Evolutionary conservation across 2,113 vertebrate species (phyloP).

Genomic region (Paramormyrops kingsleyae): DNA sequence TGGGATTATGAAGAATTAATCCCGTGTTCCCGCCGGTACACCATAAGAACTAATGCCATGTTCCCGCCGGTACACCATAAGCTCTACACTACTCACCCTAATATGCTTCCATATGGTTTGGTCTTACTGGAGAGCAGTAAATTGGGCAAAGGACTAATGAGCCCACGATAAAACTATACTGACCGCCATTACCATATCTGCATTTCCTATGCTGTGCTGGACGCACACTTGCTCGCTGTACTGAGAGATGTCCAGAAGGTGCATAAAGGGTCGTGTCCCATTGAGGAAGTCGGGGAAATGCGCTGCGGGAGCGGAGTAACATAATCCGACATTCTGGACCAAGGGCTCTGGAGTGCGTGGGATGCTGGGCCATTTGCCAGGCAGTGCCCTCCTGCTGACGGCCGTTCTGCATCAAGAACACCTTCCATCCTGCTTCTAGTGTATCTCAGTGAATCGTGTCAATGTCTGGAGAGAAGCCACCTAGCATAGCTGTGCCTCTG

Average conservation of each 20-base stretch:
- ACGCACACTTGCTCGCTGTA: not conserved
- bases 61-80: not conserved
- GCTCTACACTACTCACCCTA: not conserved
- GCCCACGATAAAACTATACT: not conserved
- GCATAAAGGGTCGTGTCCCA: too few species aligned
- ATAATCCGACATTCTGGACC: slow-evolving; percentile 4
- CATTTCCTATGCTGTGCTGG: not conserved
- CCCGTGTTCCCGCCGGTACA: not conserved
- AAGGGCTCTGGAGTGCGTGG: not conserved
- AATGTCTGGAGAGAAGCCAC: not conserved
- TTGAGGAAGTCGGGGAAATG: not conserved
- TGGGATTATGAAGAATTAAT: slow-evolving; percentile 7
- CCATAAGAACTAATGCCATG: too few species aligned
- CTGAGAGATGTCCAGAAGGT: not conserved
- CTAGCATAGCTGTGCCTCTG: not conserved
- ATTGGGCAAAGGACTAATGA: not conserved
- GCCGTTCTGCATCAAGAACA: not conserved
- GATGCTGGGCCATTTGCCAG: not conserved
- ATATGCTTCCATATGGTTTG: slow-evolving; percentile 8
- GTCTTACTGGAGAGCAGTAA: not conserved
- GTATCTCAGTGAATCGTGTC: not conserved
- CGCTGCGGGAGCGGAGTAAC: not conserved
- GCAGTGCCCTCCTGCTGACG: not conserved
- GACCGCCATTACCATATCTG: not conserved
- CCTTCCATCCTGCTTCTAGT: not conserved